A percentile compares a stretch with the other conserved stretches of the same genome.
These are phyloP conservation scores for Desmodus rotundus DNA, from an alignment of 2,113 vertebrate species.

Conservation along the genomic window DNA sequence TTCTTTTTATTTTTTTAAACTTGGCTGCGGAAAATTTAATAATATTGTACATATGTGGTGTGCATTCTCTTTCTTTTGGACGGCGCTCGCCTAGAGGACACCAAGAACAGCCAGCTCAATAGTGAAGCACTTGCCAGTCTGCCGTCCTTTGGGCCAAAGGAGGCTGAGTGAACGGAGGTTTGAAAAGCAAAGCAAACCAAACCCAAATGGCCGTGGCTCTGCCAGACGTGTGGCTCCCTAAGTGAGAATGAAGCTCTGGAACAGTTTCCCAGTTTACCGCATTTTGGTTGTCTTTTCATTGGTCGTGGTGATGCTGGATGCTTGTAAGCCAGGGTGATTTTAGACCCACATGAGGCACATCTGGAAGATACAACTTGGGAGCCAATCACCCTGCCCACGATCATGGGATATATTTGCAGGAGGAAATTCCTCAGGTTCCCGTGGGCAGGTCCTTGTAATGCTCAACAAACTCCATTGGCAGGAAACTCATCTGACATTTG, in stretches of 20 bases:
- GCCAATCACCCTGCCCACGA: neutral
- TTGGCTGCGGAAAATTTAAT: neutral
- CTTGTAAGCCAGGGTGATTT: neutral
- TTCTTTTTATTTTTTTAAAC: neutral
- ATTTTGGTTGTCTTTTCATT: rapidly evolving
- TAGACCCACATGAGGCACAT: neutral
- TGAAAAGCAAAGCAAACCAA: rapidly evolving
- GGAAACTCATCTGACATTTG: neutral
- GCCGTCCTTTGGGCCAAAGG: rapidly evolving
- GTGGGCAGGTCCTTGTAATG: rapidly evolving
- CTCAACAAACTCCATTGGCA: neutral
- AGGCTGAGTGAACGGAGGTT: rapidly evolving
- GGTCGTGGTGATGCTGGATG: neutral
- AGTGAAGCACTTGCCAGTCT: neutral
- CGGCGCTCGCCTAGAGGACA: neutral
- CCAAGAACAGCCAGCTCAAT: neutral
- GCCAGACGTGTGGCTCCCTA: rapidly evolving
- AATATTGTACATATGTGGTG: neutral
- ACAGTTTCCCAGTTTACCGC: rapidly evolving
- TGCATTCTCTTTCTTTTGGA: neutral
- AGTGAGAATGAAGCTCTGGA: neutral
- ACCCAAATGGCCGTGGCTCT: neutral
- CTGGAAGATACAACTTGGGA: neutral
- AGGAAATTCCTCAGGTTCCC: neutral
- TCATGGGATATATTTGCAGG: neutral